Base-by-base conservation (phyloP, 1,140 invertebrate species). In the Monochamus saltuarius region DNA sequence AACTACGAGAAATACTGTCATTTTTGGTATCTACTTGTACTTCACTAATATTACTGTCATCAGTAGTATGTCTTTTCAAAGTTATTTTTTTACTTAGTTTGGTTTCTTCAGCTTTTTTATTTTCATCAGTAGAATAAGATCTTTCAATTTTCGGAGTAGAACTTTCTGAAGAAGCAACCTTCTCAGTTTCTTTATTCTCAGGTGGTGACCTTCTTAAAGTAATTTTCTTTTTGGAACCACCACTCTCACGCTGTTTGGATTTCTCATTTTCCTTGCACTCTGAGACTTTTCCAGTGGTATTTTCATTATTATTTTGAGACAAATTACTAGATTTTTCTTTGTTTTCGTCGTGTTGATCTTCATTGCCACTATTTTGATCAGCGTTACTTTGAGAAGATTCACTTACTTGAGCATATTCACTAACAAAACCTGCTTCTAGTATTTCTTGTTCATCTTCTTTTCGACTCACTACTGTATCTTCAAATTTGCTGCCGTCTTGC, bases 11-110 rank as follows among this genome's bases (percentile, higher is more conserved):
- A 55, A 51, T 64, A 38, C 42, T 47, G 6, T 13, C 49, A 34
- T 43, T 19, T 19, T 42, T 54, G 10, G 51, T 51, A n/a, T 19
- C 10, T 42, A 9, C 11, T 22, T 29, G 19, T 45, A 7, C 43
- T 42, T 34, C 11, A 38, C 7, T 2, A 34, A 14, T 9, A 40
- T 10, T 37, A 19, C 29, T 45, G 2, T 59, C 59, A 35, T 66
- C 61, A 54, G 37, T 42, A 8, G 55, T 54, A 22, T 13, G 10
- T 50, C 65, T 46, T 36, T 63, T 65, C 19, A 63, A 59, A 9
- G 54, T 43, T 51, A 62, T 62, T 39, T 53, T 67, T 51, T 55
- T 54, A 16, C 14, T 38, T 11, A 8, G 36, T 49, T 37, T 57
- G 22, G 6, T 50, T 11, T 50, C 47, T 2, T 29, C 14, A 10